Base-by-base conservation (phyloP, 2,113 vertebrate species). In the Formicarius rufipectus region DNA sequence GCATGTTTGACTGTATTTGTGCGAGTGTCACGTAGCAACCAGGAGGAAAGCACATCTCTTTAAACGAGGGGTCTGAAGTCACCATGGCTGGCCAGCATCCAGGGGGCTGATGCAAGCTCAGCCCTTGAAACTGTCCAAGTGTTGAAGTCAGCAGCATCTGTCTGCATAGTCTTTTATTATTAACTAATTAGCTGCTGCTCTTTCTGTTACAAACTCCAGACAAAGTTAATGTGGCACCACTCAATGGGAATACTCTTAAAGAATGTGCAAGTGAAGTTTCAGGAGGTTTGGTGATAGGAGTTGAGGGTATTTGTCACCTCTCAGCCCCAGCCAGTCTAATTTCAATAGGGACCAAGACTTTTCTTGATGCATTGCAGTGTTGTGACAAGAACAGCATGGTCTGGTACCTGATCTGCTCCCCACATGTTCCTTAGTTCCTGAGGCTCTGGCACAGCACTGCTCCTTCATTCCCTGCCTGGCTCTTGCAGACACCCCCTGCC, bases 1-100 rank as follows among this genome's bases (percentile, higher is more conserved):
- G 44, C 37, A 6, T 47, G 56, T 86, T 97, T 90, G 84, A 53
- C 72, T 80, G 24, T 82, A 20, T 96, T 92, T 96, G 62, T 73
- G 45, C 0, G 2, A 76, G 76, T 23, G 78, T 96, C 89, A 83
- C 91, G 24, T 89, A 95, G 94, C 93, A 93, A 96, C 89, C n/a
- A 22, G 17, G 28, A 75, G 62, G 75, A 84, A 58, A 66, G 89
- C 75, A 42, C 74, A 45, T 76, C 84, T 56, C 81, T 84, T 88
- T 74, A 37, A 59, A 79, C 1, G 4, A 62, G 75, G 69, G 66
- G 59, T 73, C 49, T 94, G 84, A 75, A 94, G 62, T 87, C 58
- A 79, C 81, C 2, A 1, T 42, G 84, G 31, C 18, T 96, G 89
- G 89, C 91, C 37, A 49, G 31, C 59, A 22, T 40, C 66, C 86